A percentile compares a stretch with the other conserved stretches of the same genome.
Conservation (phyloP, 2,113 vertebrate species). For the Entelurus aequoreus region DNA sequence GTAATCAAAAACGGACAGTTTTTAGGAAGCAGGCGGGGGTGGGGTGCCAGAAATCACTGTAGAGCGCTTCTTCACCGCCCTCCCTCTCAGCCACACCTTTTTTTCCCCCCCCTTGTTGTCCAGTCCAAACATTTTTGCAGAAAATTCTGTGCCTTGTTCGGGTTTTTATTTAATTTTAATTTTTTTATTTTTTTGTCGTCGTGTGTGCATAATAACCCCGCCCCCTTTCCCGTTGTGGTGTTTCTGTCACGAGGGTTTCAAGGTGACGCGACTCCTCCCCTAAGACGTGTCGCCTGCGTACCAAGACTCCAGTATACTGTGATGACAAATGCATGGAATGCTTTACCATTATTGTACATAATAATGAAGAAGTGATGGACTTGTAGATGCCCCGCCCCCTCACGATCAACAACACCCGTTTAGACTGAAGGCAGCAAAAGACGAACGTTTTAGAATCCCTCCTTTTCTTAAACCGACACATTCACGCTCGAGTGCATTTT, state of each 20-base stretch:
- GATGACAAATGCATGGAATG: constrained; percentile 63
- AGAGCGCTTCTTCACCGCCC: constrained; percentile 89
- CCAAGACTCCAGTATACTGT: constrained; percentile 68
- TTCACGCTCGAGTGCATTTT: too few relatives aligned
- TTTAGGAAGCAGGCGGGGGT: constrained; percentile 21
- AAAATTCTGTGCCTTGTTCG: constrained; percentile 99
- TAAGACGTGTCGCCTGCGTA: constrained; percentile 53
- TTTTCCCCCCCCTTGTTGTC: constrained; percentile 58
- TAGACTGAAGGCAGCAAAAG: constrained; percentile 9
- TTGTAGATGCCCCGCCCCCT: not conserved
- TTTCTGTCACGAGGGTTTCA: not conserved
- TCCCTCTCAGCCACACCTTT: constrained; percentile 78
- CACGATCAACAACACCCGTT: constrained; percentile 1
- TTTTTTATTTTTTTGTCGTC: constrained; percentile 8
- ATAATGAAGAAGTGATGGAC: constrained; percentile 34
- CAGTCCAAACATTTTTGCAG: constrained; percentile 84
- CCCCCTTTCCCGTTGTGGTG: not conserved
- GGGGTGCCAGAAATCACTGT: constrained; percentile 75
- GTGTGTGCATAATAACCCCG: not conserved
- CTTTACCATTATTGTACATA: constrained; percentile 57
- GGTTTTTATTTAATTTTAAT: constrained; percentile 47
- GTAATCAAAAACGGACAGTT: constrained; percentile 38
- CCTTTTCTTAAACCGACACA: too few relatives aligned
- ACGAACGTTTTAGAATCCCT: not conserved
- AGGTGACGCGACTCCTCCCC: constrained; percentile 20